Base-by-base conservation (phyloP, 92 coral and sea anemone species). In the Palythoa caribaeorum region DNA sequence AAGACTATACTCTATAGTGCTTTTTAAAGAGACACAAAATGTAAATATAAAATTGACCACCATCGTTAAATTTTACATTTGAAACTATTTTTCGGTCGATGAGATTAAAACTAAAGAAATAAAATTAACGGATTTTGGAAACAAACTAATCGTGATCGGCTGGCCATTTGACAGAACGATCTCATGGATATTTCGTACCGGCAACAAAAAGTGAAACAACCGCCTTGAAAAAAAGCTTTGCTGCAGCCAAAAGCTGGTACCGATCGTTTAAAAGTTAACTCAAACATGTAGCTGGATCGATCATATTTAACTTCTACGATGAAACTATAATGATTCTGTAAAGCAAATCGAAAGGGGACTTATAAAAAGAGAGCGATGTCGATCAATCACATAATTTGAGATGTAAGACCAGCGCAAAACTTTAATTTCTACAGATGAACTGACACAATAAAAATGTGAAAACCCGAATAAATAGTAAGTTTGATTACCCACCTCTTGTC, bases 401-500 rank as follows among this genome's bases (percentile, higher is more conserved):
- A 17, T 63, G 70, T 3, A 8, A 8, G 20, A 63, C 19, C 2
- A 16, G 70, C 36, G 17, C 14, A 55, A 59, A 63, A 17, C 19
- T 63, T 17, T 19, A 16, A 63, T 17, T 17, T 63, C 28, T 1
- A 17, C 20, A n/a, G 70, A 16, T 63, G 20, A 17, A 63, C 9
- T n/a, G 35, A 63, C 19, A 17, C 1, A 5, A 63, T 3, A 63
- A 63, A n/a, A n/a, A 17, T 3, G 10, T 17, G 20, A 63, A 7
- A 21, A 20, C 0, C 5, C 6, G 9, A 63, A 63, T 11, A 63
- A 7, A 1, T 5, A 63, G 70, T 35, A 17, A 44, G 9, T 17
- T 63, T n/a, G 36, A 63, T 63, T 17, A 19, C 69, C 12, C 10
- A 77, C 83, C 83, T 77, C 40, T 77, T 77, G 39, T 77, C 68